Evolutionary conservation across 2,113 vertebrate genomes (phyloP), one percentile per base, ranked within the genome.

Genomic region (Hydropotes inermis): DNA sequence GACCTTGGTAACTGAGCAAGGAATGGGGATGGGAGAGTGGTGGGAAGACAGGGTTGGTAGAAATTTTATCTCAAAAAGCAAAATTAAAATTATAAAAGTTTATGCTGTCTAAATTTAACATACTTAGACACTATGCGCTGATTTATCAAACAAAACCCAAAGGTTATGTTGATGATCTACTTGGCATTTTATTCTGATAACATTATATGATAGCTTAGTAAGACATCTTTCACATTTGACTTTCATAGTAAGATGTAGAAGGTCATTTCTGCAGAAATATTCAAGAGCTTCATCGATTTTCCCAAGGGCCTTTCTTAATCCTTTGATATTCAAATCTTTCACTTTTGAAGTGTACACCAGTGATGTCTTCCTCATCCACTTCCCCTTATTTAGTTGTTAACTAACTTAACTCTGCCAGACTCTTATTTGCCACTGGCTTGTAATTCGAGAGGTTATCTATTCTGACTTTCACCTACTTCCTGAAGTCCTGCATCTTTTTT

Each of bases 311-410:
- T 94, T 89, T 95, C 96, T 84, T 67, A 92, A 60, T 89, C 78
- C 91, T 98, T 98, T 98, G 97, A 98, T 98, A 98, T 98, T 97
- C 93, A 98, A 97, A 97, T 98, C 30, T 52, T 81, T 58, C 0
- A 5, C 93, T 96, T 98, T 97, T 97, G 96, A 98, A 97, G 96
- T 79, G 2, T 19, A 30, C 9, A 17, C 67, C 83, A 87, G 87
- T 45, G 21, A 23, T 45, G 70, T 96, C 95, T 94, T 97, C 85
- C 78, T 93, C 78, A 78, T 89, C 85, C 86, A 81, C 61, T 97
- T 95, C 54, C 92, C 95, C 89, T 95, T 91, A 96, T 87, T 97
- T 93, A 95, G 89, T 90, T 90, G 90, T 94, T 96, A 97, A 86
- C 94, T 89, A 79, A n/a, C 70, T 78, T 52, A 83, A 81, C 55